Base-by-base conservation (phyloP, 2,888 invertebrate species). In the Cremastinae sp. region DNA sequence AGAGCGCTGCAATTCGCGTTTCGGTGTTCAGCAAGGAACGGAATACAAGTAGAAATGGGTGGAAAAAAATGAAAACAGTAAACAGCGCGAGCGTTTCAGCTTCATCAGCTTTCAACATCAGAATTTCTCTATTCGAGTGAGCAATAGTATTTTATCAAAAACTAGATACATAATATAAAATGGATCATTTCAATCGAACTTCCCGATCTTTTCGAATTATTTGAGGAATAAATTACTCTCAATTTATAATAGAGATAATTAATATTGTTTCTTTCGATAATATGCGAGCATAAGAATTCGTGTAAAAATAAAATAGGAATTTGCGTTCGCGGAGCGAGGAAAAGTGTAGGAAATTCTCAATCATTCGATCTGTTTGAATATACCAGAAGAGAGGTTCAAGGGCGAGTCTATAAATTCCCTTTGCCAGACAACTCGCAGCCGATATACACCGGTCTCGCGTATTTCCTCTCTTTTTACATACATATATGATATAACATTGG, bases 361-460 rank as follows among this genome's bases (percentile, higher is more conserved):
- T 47, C 14, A 3, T 12, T 14, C 28, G 10, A 62, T 61, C 22
- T 39, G 10, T 12, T 0, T 20, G 14, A 2, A 7, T 20, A 22
- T 14, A 45, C 20, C 14, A 62, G 16, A 39, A 62, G 41, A 56
- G 37, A 43, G 51, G 65, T 59, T 49, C 62, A 51, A 68, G 65
- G 73, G 62, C 58, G 58, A 18, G 39, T 16, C 64, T 43, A 55
- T 62, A 58, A 74, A 76, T 74, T 69, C 39, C 59, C 55, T 61
- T 49, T 47, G 43, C 28, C 59, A 28, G 59, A 69, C 49, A 69
- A 16, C 56, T 56, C 66, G 28, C 5, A 28, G 28, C 16, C 47
- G 37, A 35, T 59, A n/a, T n/a, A 68, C 58, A 61, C 61, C 61
- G 56, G 41, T 39, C 55, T 22, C 16, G 14, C 2, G 35, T 45